phyloP scores from a whole-genome alignment of 2,888 invertebrate species.

The Morpho achilles region DNA sequence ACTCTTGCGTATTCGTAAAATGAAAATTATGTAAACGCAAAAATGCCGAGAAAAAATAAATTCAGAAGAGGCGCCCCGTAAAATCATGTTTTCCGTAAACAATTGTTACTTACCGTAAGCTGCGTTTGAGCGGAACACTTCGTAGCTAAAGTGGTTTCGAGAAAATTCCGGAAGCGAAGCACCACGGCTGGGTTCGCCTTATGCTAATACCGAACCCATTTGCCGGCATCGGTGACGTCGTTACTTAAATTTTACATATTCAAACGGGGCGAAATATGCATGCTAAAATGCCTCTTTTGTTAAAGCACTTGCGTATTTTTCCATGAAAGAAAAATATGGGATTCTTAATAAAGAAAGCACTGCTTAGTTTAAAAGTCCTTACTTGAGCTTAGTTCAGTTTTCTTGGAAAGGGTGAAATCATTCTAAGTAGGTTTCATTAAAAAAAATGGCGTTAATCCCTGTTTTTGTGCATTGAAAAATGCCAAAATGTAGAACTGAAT shows the following conservation, averaged over 20 bases:
- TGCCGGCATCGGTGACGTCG: slow-evolving; percentile 2
- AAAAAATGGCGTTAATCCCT: no score
- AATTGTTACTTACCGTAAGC: slow-evolving; percentile 7
- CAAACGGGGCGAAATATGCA: background rate
- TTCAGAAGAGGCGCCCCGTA: slow-evolving; percentile 8
- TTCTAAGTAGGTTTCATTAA: no score
- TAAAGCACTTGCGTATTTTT: no score
- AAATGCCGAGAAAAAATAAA: background rate
- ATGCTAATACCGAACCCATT: slow-evolving; percentile 9
- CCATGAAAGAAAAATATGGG: no score
- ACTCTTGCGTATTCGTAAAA: background rate
- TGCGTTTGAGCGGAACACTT: slow-evolving; percentile 11
- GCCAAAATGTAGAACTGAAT: no score
- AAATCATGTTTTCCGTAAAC: slow-evolving; percentile 15
- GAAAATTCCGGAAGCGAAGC: slow-evolving; percentile 3
- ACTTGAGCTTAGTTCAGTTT: no score
- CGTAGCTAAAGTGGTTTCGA: slow-evolving; percentile 14
- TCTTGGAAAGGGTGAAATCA: no score
- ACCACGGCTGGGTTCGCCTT: slow-evolving; percentile 3
- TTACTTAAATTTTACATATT: slow-evolving; percentile 1
- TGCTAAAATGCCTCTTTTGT: no score
- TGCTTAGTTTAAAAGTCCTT: no score
- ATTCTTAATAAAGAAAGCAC: no score
- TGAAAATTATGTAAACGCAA: slow-evolving; percentile 1
- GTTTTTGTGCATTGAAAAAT: no score